Percentiles rank a stretch among this genome's conserved stretches.
Evolutionary conservation across 2,113 vertebrate species (phyloP).

Genomic region (Tenebrosternarchus preto): DNA sequence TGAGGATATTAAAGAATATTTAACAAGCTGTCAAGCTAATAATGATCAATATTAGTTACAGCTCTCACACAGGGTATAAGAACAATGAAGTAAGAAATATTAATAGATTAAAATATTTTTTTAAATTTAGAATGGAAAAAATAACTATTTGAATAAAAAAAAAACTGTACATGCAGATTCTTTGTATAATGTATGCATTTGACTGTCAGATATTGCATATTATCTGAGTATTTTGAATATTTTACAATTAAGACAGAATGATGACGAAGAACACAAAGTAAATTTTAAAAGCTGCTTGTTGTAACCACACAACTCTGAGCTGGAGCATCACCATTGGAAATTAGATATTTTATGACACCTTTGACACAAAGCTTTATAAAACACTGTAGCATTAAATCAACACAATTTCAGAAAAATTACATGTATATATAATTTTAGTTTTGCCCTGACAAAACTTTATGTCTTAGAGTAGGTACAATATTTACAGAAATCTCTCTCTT

Average conservation of each 20-base stretch:
- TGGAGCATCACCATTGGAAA: background rate
- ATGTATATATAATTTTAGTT: background rate
- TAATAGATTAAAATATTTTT: background rate
- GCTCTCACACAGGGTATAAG: background rate
- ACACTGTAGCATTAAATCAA: background rate
- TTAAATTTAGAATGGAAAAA: background rate
- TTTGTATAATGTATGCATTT: no score
- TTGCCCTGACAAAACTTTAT: conserved; percentile 11
- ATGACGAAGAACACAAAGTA: no score
- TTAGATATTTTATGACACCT: background rate
- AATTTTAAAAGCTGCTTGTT: background rate
- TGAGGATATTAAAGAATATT: background rate
- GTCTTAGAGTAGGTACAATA: conserved; percentile 52
- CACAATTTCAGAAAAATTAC: conserved; percentile 15
- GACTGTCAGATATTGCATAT: no score
- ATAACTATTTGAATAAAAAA: background rate
- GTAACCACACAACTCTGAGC: background rate
- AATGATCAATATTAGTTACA: background rate
- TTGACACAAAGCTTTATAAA: conserved; percentile 27
- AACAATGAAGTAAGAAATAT: background rate
- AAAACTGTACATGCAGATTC: background rate
- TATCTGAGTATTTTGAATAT: no score
- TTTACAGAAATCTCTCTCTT: conserved; percentile 67
- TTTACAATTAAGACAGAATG: no score
- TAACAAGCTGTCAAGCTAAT: background rate